Base-by-base conservation (phyloP, 2,113 vertebrate species). In the Globicephala melas region DNA sequence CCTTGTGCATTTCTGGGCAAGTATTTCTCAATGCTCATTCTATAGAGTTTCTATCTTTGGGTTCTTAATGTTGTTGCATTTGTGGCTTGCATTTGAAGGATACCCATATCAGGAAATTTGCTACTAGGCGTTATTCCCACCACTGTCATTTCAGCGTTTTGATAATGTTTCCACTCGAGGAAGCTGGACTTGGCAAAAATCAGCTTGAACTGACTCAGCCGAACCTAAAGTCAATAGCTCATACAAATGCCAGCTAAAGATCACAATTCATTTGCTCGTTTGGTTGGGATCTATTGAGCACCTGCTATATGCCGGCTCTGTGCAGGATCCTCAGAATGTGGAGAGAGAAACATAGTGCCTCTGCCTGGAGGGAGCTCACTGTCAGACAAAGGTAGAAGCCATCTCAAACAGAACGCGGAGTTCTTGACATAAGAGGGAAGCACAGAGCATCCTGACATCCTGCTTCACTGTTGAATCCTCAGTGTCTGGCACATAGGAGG, bases 71-170 rank as follows among this genome's bases (percentile, higher is more conserved):
- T 60, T 82, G 23, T 17, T 58, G 17, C 31, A 91, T 68, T 68
- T 67, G 33, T 81, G 33, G 88, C 44, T 82, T 71, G 58, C 58
- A 58, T 95, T 84, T 87, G 50, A 94, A 94, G 41, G 55, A 18
- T 60, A 33, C 12, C 6, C 60, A 87, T 53, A 89, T 58, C 25
- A 87, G 96, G 79, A 91, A 73, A 76, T 90, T n/a, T 87, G 17
- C 26, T 31, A 20, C 33, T 65, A 47, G 44, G 41, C 60, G 92
- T 84, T 38, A 58, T 91, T 85, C 36, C 20, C 8, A 38, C 23
- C 20, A 50, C 17, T 82, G 23, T 89, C 55, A 58, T 90, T 79
- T 97, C 28, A 87, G 47, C 14, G 21, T 87, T 97, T 94, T 88
- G 44, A 92, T 15, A 44, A 28, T 91, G 41, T 31, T 88, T 83